Evolutionary conservation across 1,140 invertebrate species (phyloP).

Genomic region (Lanistes nyassanus): DNA sequence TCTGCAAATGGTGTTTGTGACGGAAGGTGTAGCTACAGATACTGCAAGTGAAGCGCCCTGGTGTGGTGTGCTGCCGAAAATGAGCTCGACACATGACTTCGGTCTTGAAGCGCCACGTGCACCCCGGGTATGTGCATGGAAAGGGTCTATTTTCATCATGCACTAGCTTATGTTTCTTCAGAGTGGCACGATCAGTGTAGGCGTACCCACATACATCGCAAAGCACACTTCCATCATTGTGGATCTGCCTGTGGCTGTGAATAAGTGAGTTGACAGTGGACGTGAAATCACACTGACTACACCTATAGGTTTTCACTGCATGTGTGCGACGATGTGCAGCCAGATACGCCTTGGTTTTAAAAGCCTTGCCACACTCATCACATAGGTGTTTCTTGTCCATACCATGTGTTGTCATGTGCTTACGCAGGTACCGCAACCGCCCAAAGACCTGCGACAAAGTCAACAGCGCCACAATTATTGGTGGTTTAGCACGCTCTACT

Average conservation of each 20-base stretch:
- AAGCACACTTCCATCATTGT: slow-evolving; percentile 55
- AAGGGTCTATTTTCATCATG: slow-evolving; percentile 59
- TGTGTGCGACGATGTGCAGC: slow-evolving; percentile 52
- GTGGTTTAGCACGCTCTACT: too few relatives aligned
- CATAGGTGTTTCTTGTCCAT: slow-evolving; percentile 53
- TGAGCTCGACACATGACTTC: slow-evolving; percentile 62
- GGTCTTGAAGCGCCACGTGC: slow-evolving; percentile 62
- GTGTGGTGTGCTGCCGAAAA: slow-evolving; percentile 50
- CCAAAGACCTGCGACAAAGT: slow-evolving; percentile 41
- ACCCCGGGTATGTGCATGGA: slow-evolving; percentile 55
- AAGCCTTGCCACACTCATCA: slow-evolving; percentile 58
- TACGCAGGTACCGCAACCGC: slow-evolving; percentile 55
- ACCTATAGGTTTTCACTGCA: slow-evolving; percentile 51
- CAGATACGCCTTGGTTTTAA: slow-evolving; percentile 56
- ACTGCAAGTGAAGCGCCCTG: slow-evolving; percentile 52
- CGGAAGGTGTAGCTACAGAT: slow-evolving; percentile 60
- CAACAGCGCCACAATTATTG: too few relatives aligned
- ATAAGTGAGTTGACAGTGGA: slow-evolving; percentile 57
- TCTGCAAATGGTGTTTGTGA: slow-evolving; percentile 63
- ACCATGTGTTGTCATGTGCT: slow-evolving; percentile 49
- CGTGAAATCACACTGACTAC: slow-evolving; percentile 60
- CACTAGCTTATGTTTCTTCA: slow-evolving; percentile 62
- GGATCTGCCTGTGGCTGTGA: slow-evolving; percentile 61
- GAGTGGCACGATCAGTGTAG: slow-evolving; percentile 59
- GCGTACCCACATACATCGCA: slow-evolving; percentile 63